phyloP scores from a whole-genome alignment of 2,888 invertebrate genomes.

The Parascotia fuliginaria region DNA sequence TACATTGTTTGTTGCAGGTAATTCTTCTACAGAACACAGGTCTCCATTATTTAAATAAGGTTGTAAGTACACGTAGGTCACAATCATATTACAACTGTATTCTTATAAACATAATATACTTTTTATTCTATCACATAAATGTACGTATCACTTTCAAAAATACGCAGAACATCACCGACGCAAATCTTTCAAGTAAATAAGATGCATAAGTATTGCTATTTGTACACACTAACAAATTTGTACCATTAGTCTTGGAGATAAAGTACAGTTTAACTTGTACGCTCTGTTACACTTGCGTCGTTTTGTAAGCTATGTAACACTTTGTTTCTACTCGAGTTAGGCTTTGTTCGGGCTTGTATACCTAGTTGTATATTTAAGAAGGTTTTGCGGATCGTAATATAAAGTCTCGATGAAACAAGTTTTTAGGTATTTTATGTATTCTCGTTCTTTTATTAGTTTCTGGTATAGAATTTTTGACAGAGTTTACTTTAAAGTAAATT shows the following conservation, averaged over 20 bases:
- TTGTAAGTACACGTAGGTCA: conserved; percentile 22
- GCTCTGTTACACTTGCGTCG: conserved; percentile 9
- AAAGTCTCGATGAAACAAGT: not conserved
- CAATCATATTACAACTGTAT: conserved; percentile 16
- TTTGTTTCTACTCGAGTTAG: conserved; percentile 14
- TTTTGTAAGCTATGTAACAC: conserved; percentile 5
- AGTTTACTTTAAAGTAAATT: no score
- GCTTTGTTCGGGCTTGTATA: conserved; percentile 1
- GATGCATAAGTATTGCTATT: conserved; percentile 1
- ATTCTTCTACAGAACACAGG: conserved; percentile 4
- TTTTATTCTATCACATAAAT: not conserved
- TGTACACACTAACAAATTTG: conserved; percentile 18
- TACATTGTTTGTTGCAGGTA: conserved; percentile 40
- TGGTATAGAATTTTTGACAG: not conserved
- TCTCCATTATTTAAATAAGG: conserved; percentile 12
- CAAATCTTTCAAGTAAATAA: conserved; percentile 23
- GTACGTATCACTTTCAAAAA: conserved; percentile 6
- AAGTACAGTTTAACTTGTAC: conserved; percentile 23
- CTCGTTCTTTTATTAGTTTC: not conserved
- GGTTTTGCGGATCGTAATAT: not conserved
- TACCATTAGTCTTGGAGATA: conserved; percentile 24
- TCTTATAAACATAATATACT: conserved; percentile 1
- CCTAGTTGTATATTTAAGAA: not conserved
- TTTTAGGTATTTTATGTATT: not conserved
- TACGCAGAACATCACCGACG: conserved; percentile 2